phyloP scores from a whole-genome alignment of 2,888 invertebrate species.

The Latrodectus elegans region DNA sequence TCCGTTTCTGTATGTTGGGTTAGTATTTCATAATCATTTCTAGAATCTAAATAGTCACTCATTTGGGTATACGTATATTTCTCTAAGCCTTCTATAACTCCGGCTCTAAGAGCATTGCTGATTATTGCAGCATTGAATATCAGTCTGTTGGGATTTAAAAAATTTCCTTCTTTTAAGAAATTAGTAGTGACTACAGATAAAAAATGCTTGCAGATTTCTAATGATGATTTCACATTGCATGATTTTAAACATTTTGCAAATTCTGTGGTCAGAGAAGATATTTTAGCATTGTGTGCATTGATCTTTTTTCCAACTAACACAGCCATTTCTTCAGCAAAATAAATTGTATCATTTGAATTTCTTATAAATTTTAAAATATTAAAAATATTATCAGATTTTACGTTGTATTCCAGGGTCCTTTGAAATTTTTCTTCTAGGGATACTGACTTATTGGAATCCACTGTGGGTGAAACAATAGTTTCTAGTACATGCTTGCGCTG shows the following conservation, averaged over 20 bases:
- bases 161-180: constrained; percentile 19
- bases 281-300: not conserved
- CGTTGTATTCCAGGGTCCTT: constrained; percentile 18
- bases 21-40: not conserved
- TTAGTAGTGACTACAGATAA: constrained; percentile 20
- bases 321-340: constrained; percentile 31
- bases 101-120: constrained; percentile 19
- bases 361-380: constrained; percentile 21
- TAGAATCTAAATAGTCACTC: not conserved
- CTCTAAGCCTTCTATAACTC: constrained; percentile 16
- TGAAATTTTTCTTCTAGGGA: constrained; percentile 7
- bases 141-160: not conserved
- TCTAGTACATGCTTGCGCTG: not conserved
- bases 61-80: not conserved
- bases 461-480: not conserved
- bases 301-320: constrained; percentile 2
- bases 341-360: constrained; percentile 10
- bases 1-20: not conserved
- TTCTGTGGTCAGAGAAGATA: not conserved
- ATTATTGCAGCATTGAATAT: constrained; percentile 13
- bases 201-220: not conserved
- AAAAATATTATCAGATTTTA: constrained; percentile 33
- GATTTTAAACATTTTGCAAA: constrained; percentile 4
- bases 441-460: not conserved
- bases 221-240: not conserved